These are phyloP conservation scores for Drosophila tristis DNA, from an alignment of 1,140 invertebrate genomes.

Conservation along the genomic window DNA sequence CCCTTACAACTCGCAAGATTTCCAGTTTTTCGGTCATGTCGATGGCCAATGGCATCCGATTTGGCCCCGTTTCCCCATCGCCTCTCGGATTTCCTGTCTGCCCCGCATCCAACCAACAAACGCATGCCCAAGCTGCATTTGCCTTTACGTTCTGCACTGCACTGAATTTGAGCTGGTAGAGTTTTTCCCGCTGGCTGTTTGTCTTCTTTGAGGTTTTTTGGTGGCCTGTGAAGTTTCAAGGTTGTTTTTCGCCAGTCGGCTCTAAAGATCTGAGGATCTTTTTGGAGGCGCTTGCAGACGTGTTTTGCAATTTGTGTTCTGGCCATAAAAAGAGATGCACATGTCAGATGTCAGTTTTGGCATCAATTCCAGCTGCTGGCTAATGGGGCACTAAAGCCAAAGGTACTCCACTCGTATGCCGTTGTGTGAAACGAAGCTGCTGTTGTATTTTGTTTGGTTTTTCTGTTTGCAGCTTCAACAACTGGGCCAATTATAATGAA, in stretches of 20 bases:
- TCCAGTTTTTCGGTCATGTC: constrained; percentile 45
- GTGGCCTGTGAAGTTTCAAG: constrained; percentile 63
- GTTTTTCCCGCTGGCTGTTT: constrained; percentile 20
- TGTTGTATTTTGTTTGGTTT: too few relatives aligned
- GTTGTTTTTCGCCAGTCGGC: constrained; percentile 37
- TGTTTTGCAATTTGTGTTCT: constrained; percentile 50
- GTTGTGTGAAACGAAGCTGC: too few relatives aligned
- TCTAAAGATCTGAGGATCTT: constrained; percentile 23
- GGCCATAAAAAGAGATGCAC: constrained; percentile 46
- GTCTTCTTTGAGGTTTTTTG: constrained; percentile 48
- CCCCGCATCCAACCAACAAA: constrained; percentile 7
- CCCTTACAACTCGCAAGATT: constrained; percentile 34
- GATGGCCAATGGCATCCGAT: constrained; percentile 70
- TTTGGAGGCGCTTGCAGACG: constrained; percentile 28
- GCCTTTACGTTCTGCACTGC: constrained; percentile 25
- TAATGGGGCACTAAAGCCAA: constrained; percentile 7
- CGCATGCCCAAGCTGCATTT: constrained; percentile 20
- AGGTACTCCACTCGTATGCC: too few relatives aligned
- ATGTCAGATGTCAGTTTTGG: constrained; percentile 46
- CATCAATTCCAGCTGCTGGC: constrained; percentile 20
- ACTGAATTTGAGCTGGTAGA: constrained; percentile 25
- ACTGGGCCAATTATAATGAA: constrained; percentile 15
- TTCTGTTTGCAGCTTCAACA: neutral
- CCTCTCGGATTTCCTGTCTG: constrained; percentile 66
- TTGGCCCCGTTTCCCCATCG: constrained; percentile 61